Base-by-base conservation (phyloP, 2,888 invertebrate species). In the Xanthia icteritia region DNA sequence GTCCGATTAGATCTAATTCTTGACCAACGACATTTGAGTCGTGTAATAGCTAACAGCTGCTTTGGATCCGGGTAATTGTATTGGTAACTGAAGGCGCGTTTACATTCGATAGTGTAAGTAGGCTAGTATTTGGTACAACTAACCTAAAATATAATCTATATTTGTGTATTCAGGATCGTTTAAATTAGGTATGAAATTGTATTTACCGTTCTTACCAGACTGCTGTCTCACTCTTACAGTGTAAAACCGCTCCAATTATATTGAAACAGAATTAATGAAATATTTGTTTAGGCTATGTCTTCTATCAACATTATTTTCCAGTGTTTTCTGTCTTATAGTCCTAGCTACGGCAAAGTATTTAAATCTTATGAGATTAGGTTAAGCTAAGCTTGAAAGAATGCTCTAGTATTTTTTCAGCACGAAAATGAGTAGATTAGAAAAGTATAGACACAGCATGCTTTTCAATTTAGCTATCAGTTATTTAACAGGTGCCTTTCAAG, bases 21-120 rank as follows among this genome's bases (percentile, higher is more conserved):
- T 91, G 90, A 88, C 90, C 90, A 90, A 90, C 82, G 82, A 84
- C 86, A 87, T 82, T 89, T 83, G 69, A 77, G 81, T 84, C 87
- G 82, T 84, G 86, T 84, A 78, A 84, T 82, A 79, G 65, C 75
- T 63, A 77, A 83, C 82, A 81, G 73, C 83, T 80, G 76, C 58
- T 64, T 73, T 65, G 74, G 80, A 82, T 88, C 83, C 86, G 88
- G 85, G 76, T 85, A 54, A 76, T 75, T 76, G 82, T 78, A 82
- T 82, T 76, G 61, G 76, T 65, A 70, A 82, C 54, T 84, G 60
- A 77, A 65, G 81, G 79, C 66, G 36, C 79, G 71, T 75, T 83
- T 82, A 79, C 67, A 65, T 68, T 75, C 20, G 67, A 60, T 79
- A n/a, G 56, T 82, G 58, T 45, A 69, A 77, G 39, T 67, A 61